Percentiles rank a stretch among this genome's conserved stretches.
Conservation (phyloP, 2,797 vertebrate species). For the Anguilla anguilla region DNA sequence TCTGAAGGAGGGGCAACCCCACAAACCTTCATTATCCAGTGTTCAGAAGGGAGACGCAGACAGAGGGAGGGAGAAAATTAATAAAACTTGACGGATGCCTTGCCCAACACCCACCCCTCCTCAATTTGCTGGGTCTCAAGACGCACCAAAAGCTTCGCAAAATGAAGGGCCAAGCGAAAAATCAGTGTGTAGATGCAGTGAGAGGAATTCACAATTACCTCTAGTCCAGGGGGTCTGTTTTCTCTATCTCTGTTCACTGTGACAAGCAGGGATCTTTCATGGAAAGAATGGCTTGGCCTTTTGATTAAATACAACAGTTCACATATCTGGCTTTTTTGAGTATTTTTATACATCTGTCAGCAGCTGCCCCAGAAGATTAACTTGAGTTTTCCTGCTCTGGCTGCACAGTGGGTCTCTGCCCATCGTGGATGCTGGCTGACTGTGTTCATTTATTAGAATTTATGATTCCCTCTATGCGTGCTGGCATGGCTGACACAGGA, state of each 20-base stretch:
- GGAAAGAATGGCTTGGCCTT: neutral
- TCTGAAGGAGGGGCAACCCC: neutral
- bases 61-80: neutral
- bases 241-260: neutral
- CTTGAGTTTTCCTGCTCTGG: no score
- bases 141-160: neutral
- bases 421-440: neutral
- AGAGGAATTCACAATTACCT: constrained; percentile 8
- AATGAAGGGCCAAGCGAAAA: neutral
- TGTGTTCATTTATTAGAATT: constrained; percentile 5
- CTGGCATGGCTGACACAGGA: neutral
- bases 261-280: neutral
- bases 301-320: neutral
- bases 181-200: neutral
- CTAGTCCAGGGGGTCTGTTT: neutral
- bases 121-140: neutral
- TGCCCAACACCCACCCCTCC: neutral
- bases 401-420: neutral
- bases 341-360: constrained; percentile 10
- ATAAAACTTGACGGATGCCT: constrained; percentile 1
- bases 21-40: neutral
- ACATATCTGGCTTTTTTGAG: constrained; percentile 9
- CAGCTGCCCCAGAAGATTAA: constrained; percentile 8
- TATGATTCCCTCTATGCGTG: neutral
- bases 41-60: neutral